A percentile compares a stretch with the other conserved stretches of the same genome.
Evolutionary conservation across 1,140 invertebrate species (phyloP).

Genomic region (Drosophila ananassae): DNA sequence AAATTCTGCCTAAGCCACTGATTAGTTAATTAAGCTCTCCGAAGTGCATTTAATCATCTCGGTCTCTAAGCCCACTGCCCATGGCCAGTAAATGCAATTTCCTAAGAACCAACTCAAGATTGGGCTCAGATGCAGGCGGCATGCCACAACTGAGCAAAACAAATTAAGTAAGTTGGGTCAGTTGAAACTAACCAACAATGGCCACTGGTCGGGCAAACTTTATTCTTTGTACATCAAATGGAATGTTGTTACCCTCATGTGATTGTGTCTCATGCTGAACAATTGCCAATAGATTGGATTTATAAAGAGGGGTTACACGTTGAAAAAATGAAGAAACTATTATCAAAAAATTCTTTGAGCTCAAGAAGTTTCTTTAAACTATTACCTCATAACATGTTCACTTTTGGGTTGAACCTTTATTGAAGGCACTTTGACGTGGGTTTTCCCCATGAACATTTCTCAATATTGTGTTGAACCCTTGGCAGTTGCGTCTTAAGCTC

Average conservation of each 20-base stretch:
- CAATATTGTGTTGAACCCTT: constrained; percentile 11
- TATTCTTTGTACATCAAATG: constrained; percentile 10
- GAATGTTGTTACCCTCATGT: constrained; percentile 33
- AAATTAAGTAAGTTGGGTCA: constrained; percentile 50
- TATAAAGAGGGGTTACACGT: neutral
- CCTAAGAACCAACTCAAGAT: constrained; percentile 19
- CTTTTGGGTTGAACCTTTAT: too few species aligned
- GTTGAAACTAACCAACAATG: constrained; percentile 19
- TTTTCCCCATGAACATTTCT: too few species aligned
- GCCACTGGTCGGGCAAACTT: constrained; percentile 35
- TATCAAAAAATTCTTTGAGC: too few species aligned
- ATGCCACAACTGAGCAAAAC: constrained; percentile 31
- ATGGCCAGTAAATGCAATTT: constrained; percentile 14
- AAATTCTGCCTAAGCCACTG: constrained; percentile 25
- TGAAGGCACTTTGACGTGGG: too few species aligned
- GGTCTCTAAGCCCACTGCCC: neutral
- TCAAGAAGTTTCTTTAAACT: too few species aligned
- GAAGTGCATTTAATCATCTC: constrained; percentile 26
- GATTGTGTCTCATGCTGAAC: constrained; percentile 38
- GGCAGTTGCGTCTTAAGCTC: constrained; percentile 33
- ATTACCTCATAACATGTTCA: too few species aligned
- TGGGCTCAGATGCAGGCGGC: constrained; percentile 25
- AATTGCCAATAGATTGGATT: constrained; percentile 47
- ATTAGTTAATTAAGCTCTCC: constrained; percentile 40
- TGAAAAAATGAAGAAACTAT: neutral